Conservation (phyloP, 2,888 invertebrate species). For the Proisotoma minuta region DNA sequence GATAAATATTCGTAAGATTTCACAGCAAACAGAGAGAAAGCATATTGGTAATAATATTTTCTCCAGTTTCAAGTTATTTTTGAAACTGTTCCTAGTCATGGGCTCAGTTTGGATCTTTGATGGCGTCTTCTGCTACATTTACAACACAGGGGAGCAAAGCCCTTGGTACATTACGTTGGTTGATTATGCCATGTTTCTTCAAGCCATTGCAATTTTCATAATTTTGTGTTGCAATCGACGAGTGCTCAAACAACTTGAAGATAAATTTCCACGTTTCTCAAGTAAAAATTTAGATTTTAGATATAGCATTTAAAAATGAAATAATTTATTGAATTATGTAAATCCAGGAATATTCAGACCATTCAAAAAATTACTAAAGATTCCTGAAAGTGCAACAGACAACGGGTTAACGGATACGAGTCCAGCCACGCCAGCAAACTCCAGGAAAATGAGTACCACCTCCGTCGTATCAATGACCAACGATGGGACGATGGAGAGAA, state of each 20-base stretch:
- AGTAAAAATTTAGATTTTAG: slow-evolving; percentile 18
- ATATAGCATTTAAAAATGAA: neutral
- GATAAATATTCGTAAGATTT: slow-evolving; percentile 30
- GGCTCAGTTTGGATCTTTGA: slow-evolving; percentile 15
- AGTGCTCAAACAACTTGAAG: slow-evolving; percentile 30
- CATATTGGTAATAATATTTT: neutral
- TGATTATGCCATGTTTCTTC: slow-evolving; percentile 32
- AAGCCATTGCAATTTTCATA: slow-evolving; percentile 31
- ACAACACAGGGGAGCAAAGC: slow-evolving; percentile 23
- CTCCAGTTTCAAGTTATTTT: slow-evolving; percentile 14
- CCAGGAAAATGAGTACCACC: neutral
- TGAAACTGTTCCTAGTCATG: slow-evolving; percentile 30
- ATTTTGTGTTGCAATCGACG: slow-evolving; percentile 39
- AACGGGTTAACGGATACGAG: neutral
- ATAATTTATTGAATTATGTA: neutral
- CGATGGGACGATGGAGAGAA: slow-evolving; percentile 1
- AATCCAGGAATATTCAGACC: neutral
- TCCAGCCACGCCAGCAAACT: slow-evolving; percentile 3
- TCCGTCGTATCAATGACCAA: neutral
- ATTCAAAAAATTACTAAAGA: slow-evolving; percentile 4
- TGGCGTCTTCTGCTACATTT: slow-evolving; percentile 23
- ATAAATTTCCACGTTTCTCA: slow-evolving; percentile 27
- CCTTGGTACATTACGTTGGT: slow-evolving; percentile 26
- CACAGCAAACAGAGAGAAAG: neutral
- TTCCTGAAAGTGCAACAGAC: neutral